These are phyloP conservation scores for Peromyscus melanophrys DNA, from an alignment of 2,797 vertebrate species.

Conservation along the genomic window DNA sequence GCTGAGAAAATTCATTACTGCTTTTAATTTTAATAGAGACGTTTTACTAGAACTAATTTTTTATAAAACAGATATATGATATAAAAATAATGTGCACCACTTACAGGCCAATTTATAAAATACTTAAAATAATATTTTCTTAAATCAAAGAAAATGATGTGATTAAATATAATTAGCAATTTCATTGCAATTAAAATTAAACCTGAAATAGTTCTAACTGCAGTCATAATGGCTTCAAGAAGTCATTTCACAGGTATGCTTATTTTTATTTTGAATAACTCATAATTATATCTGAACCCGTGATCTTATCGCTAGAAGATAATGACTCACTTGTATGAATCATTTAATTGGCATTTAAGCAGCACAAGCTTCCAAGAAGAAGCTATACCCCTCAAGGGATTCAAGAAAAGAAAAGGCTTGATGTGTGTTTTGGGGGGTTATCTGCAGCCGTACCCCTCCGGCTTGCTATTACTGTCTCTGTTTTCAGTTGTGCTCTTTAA, in stretches of 20 bases:
- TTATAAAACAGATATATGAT: conserved; percentile 28
- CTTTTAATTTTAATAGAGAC: conserved; percentile 44
- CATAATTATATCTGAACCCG: neutral
- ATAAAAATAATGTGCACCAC: conserved; percentile 11
- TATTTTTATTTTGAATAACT: conserved; percentile 53
- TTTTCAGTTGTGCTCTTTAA: neutral
- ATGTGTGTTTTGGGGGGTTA: neutral
- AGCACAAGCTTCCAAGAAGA: neutral
- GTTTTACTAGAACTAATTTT: conserved; percentile 3
- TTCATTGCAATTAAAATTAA: conserved; percentile 58
- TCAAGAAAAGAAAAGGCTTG: neutral
- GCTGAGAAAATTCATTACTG: conserved; percentile 28
- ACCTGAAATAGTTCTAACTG: neutral
- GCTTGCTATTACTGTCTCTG: neutral
- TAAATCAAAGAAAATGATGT: conserved; percentile 47
- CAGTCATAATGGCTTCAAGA: conserved; percentile 4
- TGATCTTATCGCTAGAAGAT: neutral
- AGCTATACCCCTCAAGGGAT: neutral
- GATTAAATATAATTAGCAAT: conserved; percentile 60
- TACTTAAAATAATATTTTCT: conserved; percentile 46
- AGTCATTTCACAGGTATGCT: neutral
- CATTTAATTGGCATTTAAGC: neutral
- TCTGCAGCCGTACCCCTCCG: accelerated
- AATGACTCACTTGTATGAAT: neutral
- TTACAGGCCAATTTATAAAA: conserved; percentile 26